Base-by-base conservation (phyloP, 2,888 invertebrate species). In the Drosophila demipolita region DNA sequence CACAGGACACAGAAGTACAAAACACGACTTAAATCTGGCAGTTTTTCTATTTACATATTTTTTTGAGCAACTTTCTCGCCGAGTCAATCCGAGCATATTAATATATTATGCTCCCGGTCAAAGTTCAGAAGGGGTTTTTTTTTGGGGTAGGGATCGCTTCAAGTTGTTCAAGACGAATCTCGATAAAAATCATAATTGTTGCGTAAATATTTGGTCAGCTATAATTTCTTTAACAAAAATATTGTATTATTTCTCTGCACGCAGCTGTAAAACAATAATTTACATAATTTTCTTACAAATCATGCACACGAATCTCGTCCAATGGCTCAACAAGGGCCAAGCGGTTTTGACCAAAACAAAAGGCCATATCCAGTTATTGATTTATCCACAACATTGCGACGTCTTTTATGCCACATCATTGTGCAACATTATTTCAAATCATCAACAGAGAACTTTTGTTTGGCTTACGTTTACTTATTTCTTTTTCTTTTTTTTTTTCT, bases 161-260 rank as follows among this genome's bases (percentile, higher is more conserved):
- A 20, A 20, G 20, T 8, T 15, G 20, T 29, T 38, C 15, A 9
- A 63, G 58, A 36, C 54, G 36, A 23, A 17, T 6, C 35, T 53
- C 38, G 79, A 83, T 87, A 75, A 68, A 82, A 81, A 86, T 88
- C 82, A 88, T 88, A 83, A 90, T 89, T 87, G 86, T 87, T 87
- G 73, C 87, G 89, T 87, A 83, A 83, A 90, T 86, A 90, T 87
- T 87, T 90, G 89, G 87, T 82, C 83, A 90, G 80, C 71, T 80
- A 73, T 87, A 90, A 90, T 88, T 87, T 82, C 87, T 83, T 74
- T 73, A 88, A 80, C 80, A 85, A 77, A 86, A 83, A 83, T 75
- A 78, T 70, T 76, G 54, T 68, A 78, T 72, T 78, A 67, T 73
- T 53, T 64, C 66, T 55, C 62, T 52, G 65, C 66, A 74, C 76